phyloP scores from a whole-genome alignment of 2,113 vertebrate genomes.

The Eudyptes chrysolophus region DNA sequence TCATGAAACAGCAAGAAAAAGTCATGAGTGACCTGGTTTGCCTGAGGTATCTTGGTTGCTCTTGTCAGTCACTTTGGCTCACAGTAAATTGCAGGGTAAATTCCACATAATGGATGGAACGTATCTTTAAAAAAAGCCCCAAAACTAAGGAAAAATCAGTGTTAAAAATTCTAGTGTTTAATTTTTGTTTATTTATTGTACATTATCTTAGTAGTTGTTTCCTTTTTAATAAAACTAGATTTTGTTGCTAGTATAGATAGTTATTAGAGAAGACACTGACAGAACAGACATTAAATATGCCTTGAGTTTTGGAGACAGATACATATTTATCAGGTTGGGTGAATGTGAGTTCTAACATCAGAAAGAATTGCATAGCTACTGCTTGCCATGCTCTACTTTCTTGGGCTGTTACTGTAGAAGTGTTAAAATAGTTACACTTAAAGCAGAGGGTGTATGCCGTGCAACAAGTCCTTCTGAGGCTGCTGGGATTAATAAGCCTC shows the following conservation, averaged over 20 bases:
- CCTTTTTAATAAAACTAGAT: neutral
- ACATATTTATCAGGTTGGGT: neutral
- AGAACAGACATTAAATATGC: neutral
- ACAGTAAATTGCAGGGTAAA: conserved; percentile 41
- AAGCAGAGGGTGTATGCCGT: neutral
- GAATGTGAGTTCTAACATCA: neutral
- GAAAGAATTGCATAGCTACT: neutral
- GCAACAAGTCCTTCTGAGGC: neutral
- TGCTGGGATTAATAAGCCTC: neutral
- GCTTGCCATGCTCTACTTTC: neutral
- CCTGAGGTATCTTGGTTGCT: conserved; percentile 6
- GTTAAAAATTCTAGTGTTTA: neutral
- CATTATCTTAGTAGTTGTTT: neutral
- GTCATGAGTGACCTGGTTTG: neutral
- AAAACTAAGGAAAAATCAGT: neutral
- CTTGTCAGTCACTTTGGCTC: conserved; percentile 23
- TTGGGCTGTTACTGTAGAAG: neutral
- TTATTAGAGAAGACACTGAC: neutral
- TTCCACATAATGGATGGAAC: neutral
- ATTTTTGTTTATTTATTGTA: neutral
- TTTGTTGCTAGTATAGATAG: neutral
- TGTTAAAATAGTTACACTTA: neutral
- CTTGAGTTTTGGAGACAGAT: neutral
- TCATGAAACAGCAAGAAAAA: conserved; percentile 30
- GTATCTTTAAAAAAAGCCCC: neutral